phyloP scores from a whole-genome alignment of 1,140 invertebrate genomes.

The Lepidurus arcticus region DNA sequence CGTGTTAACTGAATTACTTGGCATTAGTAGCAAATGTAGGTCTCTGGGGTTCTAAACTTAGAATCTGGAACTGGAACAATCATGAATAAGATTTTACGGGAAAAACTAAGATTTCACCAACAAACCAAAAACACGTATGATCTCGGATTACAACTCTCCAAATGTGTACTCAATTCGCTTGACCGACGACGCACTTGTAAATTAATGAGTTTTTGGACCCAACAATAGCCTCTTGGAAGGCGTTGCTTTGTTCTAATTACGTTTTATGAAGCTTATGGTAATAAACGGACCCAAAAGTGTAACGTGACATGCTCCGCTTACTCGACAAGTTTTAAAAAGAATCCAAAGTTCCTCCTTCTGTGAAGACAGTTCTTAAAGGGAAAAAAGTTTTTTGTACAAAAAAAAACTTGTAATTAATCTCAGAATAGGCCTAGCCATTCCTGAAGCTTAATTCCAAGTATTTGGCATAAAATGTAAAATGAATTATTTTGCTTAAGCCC shows the following conservation, averaged over 20 bases:
- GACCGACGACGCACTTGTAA: background rate
- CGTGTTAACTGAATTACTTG: background rate
- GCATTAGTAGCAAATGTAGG: background rate
- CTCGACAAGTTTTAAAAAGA: background rate
- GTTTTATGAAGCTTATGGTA: background rate
- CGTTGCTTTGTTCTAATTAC: background rate
- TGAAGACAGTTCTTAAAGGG: background rate
- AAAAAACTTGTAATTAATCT: background rate
- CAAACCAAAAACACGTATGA: too few species aligned
- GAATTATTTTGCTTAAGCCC: too few species aligned
- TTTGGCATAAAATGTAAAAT: too few species aligned
- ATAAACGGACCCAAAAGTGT: background rate
- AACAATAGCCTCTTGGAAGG: background rate
- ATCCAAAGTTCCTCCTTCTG: background rate
- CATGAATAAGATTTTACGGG: background rate
- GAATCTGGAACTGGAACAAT: background rate
- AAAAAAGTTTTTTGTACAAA: conserved; percentile 15
- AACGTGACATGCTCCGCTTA: background rate
- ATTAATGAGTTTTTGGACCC: background rate
- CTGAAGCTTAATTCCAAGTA: too few species aligned
- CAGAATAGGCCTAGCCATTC: too few species aligned
- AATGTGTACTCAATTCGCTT: background rate
- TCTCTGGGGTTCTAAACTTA: background rate
- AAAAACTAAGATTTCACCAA: background rate
- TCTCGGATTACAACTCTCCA: background rate